Evolutionary conservation across 1,140 invertebrate species (phyloP), one percentile per base, ranked within the genome.

Genomic region (Drosophila tristis): DNA sequence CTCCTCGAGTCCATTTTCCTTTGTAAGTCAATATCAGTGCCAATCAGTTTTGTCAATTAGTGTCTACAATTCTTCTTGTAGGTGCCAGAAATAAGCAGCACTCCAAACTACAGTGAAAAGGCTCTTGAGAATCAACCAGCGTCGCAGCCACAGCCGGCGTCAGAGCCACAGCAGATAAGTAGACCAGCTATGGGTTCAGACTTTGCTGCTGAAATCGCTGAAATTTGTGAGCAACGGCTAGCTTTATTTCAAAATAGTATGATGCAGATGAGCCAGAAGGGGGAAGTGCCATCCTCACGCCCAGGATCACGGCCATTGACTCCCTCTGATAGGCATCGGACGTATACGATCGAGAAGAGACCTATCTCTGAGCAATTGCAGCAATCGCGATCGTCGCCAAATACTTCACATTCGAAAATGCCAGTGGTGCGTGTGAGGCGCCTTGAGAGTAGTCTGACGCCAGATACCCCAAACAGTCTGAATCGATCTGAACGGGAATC

Each of bases 261-360:
- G 4, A 5, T 60, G 43, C 31, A 56, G 8, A 16, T 60, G 2
- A 26, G 42, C 5, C 23, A 23, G 2, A 49, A n/a, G 5, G 35
- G 43, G 2, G 25, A 25, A 9, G 31, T 11, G 20, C 48, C 39
- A 2, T 15, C 50, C 3, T 5, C 60, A 13, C 26, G 35, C 9
- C 35, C 57, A n/a, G 6, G 2, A 11, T 20, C 35, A 0, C 42
- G 39, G 4, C 4, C 53, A 8, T 43, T 42, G 29, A 13, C 35
- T 13, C 39, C 35, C 25, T 53, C 57, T 35, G 31, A 8, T 0
- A 42, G 9, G 4, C 31, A 26, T 20, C 65, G 70, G 6, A 80
- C 78, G 2, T 80, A 75, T 20, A 80, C 71, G 3, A 57, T 80
- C 20, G 73, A 81, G 35, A 81, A 73, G 16, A 66, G 73, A 5